Conservation (phyloP, 2,888 invertebrate genomes). For the Callyntrura guangdongensis region DNA sequence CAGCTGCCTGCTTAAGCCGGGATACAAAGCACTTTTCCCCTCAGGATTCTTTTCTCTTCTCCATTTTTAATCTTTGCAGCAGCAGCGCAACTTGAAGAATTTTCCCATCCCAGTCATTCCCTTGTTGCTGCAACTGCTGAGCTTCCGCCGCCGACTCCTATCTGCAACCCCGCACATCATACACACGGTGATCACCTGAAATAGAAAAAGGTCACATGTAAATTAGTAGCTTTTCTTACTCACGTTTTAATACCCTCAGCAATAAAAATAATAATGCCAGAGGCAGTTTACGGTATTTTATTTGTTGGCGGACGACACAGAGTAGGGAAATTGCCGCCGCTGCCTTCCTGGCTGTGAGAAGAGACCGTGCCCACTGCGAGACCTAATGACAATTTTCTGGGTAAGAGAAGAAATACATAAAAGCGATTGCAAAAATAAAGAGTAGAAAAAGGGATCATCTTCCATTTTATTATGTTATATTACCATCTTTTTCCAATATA, state of each 20-base stretch:
- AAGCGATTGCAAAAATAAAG: not conserved
- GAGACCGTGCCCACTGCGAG: not conserved
- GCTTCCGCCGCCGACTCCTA: not conserved
- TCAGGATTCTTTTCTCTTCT: not conserved
- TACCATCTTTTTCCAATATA: not conserved
- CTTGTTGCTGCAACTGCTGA: too few species aligned
- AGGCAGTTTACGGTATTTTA: too few species aligned
- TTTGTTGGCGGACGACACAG: not conserved
- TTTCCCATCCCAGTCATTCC: not conserved
- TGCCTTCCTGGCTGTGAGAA: not conserved
- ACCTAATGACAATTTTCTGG: not conserved
- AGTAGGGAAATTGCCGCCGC: not conserved
- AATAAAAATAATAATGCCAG: not conserved
- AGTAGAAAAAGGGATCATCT: slow-evolving; percentile 39
- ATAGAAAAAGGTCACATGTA: slow-evolving; percentile 2
- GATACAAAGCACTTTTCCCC: slow-evolving; percentile 24
- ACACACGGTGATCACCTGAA: not conserved
- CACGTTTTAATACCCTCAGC: not conserved
- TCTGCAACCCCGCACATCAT: not conserved
- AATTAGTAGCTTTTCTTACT: not conserved
- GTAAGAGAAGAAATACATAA: not conserved
- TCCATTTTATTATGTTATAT: slow-evolving; percentile 35
- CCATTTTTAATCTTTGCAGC: slow-evolving; percentile 16
- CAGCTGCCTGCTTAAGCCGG: not conserved
- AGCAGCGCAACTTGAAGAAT: not conserved